Evolutionary conservation across 2,888 invertebrate species (phyloP).

Genomic region (Cataglyphis albicans): DNA sequence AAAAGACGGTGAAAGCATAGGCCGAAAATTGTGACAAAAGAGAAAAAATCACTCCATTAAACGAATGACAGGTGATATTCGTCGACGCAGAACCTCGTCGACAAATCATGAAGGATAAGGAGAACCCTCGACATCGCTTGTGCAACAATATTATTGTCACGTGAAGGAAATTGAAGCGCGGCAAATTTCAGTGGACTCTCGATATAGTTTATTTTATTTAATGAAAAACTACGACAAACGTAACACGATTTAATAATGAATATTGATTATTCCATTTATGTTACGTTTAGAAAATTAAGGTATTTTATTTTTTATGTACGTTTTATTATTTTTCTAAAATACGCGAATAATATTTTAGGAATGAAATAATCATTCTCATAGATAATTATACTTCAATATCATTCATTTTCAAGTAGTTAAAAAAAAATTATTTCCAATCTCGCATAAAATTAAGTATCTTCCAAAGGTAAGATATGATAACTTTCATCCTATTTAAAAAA

Average conservation of each 20-base stretch:
- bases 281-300: background rate
- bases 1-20: background rate
- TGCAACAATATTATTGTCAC: background rate
- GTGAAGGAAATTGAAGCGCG: background rate
- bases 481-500: background rate
- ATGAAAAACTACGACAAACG: background rate
- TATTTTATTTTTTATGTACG: background rate
- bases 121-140: background rate
- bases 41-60: constrained; percentile 16
- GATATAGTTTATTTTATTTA: background rate
- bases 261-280: constrained; percentile 14
- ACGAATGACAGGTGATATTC: constrained; percentile 41
- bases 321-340: background rate
- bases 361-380: background rate
- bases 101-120: background rate
- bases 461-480: background rate
- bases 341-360: background rate
- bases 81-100: constrained; percentile 1
- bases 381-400: background rate
- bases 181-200: background rate
- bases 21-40: background rate
- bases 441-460: background rate
- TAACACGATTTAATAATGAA: background rate
- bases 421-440: background rate
- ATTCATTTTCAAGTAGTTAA: background rate